Conservation (phyloP, 2,113 vertebrate genomes). For the Gobiocypris rarus region DNA sequence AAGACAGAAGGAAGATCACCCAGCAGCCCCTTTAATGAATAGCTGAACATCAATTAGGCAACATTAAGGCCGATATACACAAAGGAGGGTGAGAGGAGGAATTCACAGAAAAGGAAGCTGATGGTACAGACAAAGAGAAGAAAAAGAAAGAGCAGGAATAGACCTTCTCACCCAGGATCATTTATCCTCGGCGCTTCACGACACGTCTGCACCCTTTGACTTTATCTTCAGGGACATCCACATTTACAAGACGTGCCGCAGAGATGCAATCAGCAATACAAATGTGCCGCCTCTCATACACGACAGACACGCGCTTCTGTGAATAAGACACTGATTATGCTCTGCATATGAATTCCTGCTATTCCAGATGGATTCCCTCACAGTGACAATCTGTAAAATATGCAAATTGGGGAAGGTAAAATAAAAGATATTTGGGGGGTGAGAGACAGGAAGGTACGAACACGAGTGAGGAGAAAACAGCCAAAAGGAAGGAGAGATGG, state of each 20-base stretch:
- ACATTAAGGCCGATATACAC: slow-evolving; percentile 53
- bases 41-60: slow-evolving; percentile 66
- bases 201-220: background rate
- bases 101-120: slow-evolving; percentile 19
- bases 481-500: slow-evolving; percentile 28
- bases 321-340: slow-evolving; percentile 23
- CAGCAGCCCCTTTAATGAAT: slow-evolving; percentile 62
- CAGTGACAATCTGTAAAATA: background rate
- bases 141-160: slow-evolving; percentile 1
- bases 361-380: slow-evolving; percentile 23
- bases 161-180: slow-evolving; percentile 22
- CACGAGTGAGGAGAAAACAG: slow-evolving; percentile 38
- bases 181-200: slow-evolving; percentile 26
- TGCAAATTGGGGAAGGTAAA: background rate
- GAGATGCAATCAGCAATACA: slow-evolving; percentile 27
- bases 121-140: background rate
- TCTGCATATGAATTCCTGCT: slow-evolving; percentile 20
- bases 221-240: background rate
- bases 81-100: slow-evolving; percentile 18
- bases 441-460: slow-evolving; percentile 40
- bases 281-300: background rate
- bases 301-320: background rate
- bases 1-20: slow-evolving; percentile 13
- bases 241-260: background rate
- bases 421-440: background rate